Conservation (phyloP, 2,888 invertebrate genomes). For the Tetranychus truncatus region DNA sequence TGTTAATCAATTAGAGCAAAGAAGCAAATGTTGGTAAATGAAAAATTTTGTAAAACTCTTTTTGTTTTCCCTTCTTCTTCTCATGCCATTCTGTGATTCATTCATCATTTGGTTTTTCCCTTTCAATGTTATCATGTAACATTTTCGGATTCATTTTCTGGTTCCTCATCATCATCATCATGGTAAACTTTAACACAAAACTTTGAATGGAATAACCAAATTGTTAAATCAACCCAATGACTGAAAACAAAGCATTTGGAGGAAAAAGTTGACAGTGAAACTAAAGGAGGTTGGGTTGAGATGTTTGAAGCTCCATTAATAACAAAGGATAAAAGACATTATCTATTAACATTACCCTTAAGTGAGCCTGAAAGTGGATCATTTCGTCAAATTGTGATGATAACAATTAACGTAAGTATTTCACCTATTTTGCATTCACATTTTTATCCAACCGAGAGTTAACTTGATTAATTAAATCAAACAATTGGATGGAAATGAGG, state of each 20-base stretch:
- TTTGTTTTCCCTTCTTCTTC: background rate
- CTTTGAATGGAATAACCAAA: background rate
- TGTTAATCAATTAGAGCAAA: too few relatives aligned
- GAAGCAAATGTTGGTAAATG: too few relatives aligned
- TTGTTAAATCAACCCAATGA: background rate
- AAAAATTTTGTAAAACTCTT: background rate
- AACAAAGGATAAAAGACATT: constrained; percentile 28
- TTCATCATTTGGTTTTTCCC: background rate
- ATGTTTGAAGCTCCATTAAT: constrained; percentile 29
- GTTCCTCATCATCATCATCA: too few relatives aligned
- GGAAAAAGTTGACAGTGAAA: constrained; percentile 19
- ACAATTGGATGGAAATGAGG: background rate
- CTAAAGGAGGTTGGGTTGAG: constrained; percentile 31
- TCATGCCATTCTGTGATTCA: background rate
- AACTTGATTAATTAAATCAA: background rate
- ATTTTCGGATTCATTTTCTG: too few relatives aligned
- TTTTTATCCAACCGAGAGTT: too few relatives aligned
- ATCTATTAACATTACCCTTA: constrained; percentile 32
- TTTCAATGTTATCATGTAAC: too few relatives aligned
- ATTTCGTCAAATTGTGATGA: constrained; percentile 33
- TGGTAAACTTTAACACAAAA: background rate
- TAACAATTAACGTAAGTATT: constrained; percentile 30
- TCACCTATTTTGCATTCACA: background rate
- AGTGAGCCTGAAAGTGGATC: constrained; percentile 30
- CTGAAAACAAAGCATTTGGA: constrained; percentile 23